Evolutionary conservation across 1,140 invertebrate genomes (phyloP).

Genomic region (Cydia strobilella): DNA sequence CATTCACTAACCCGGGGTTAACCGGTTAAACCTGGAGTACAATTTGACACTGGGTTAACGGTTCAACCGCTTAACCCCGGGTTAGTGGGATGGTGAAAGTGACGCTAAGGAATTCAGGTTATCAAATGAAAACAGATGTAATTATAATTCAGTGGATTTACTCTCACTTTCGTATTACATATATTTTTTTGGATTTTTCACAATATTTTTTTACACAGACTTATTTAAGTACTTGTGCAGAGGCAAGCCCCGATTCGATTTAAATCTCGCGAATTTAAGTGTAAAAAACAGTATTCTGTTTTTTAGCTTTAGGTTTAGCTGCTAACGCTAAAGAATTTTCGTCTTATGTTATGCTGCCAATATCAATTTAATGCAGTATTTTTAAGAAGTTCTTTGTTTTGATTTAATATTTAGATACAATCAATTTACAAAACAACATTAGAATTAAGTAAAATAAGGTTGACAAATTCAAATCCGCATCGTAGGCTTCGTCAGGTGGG

Average conservation of each 20-base stretch:
- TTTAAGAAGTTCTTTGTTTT: too few species aligned
- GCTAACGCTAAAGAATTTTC: neutral
- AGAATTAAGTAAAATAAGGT: too few species aligned
- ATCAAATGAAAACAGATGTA: constrained; percentile 38
- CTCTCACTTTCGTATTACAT: constrained; percentile 50
- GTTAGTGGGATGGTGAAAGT: too few species aligned
- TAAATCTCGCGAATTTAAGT: constrained; percentile 23
- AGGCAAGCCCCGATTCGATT: constrained; percentile 13
- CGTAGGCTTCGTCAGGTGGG: too few species aligned
- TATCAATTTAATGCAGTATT: neutral
- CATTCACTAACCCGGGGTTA: too few species aligned
- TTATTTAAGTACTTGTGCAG: constrained; percentile 52
- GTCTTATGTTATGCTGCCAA: neutral
- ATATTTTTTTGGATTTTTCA: constrained; percentile 48
- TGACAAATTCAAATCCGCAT: too few species aligned
- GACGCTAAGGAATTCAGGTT: neutral
- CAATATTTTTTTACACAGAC: constrained; percentile 61
- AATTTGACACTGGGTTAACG: too few species aligned
- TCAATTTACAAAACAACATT: too few species aligned
- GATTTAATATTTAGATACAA: too few species aligned
- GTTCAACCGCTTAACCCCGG: too few species aligned
- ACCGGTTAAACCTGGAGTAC: too few species aligned
- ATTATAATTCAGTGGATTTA: constrained; percentile 43
- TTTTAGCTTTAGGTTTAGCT: neutral
- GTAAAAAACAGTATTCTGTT: neutral